phyloP scores from a whole-genome alignment of 1,140 invertebrate species.

The Hetaerina americana region DNA sequence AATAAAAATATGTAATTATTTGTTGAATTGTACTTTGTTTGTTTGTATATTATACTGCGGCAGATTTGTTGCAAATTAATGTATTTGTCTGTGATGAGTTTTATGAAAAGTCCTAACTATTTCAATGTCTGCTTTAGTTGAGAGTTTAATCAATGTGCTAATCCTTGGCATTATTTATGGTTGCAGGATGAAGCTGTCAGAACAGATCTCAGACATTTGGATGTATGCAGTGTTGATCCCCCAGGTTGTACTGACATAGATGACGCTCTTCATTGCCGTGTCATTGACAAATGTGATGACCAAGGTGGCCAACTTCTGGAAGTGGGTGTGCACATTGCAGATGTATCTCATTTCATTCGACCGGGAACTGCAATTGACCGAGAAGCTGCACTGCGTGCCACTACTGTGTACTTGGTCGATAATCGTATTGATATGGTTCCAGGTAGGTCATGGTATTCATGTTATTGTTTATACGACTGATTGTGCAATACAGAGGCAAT shows the following conservation, averaged over 20 bases:
- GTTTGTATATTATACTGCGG: too few relatives aligned
- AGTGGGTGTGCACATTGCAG: conserved; percentile 89
- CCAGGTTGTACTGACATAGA: conserved; percentile 99
- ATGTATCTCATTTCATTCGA: conserved; percentile 87
- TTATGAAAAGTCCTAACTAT: neutral
- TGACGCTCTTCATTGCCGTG: conserved; percentile 86
- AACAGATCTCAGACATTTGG: conserved; percentile 67
- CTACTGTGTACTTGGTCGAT: conserved; percentile 83
- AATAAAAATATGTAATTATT: too few relatives aligned
- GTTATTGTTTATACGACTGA: too few relatives aligned
- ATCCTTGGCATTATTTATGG: conserved; percentile 13
- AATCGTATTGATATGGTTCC: conserved; percentile 83
- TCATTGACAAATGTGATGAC: conserved; percentile 58
- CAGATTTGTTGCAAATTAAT: too few relatives aligned
- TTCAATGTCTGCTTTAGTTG: too few relatives aligned
- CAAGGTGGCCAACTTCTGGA: conserved; percentile 37
- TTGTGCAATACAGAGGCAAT: too few relatives aligned
- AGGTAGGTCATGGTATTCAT: conserved; percentile 39
- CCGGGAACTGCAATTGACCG: conserved; percentile 77
- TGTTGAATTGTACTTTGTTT: too few relatives aligned
- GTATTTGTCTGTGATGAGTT: neutral
- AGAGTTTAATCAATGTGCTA: too few relatives aligned
- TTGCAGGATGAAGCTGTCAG: conserved; percentile 62
- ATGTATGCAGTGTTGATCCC: conserved; percentile 95
- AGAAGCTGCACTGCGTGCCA: conserved; percentile 72